Percentiles rank a stretch among this genome's conserved stretches.
Evolutionary conservation across 2,888 invertebrate species (phyloP).

Genomic region (Pachliopta kotzebuea): DNA sequence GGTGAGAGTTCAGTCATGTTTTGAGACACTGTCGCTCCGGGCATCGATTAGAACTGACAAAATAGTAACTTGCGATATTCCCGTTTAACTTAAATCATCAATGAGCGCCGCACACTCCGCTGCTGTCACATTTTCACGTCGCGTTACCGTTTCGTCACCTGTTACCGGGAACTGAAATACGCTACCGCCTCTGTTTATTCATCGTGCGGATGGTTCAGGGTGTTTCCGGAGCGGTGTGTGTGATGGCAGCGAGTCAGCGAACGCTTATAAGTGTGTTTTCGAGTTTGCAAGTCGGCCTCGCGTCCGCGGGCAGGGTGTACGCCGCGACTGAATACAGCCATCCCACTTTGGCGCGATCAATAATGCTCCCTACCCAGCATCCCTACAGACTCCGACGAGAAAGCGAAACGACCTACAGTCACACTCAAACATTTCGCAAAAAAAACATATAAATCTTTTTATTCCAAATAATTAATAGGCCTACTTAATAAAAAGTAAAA

Average conservation of each 20-base stretch:
- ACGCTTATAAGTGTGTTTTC: constrained; percentile 67
- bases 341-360: constrained; percentile 79
- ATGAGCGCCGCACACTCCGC: constrained; percentile 38
- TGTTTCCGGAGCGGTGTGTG: constrained; percentile 51
- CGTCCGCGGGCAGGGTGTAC: constrained; percentile 71
- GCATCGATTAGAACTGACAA: constrained; percentile 23
- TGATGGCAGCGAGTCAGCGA: constrained; percentile 28
- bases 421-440: not conserved
- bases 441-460: not conserved
- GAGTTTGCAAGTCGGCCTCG: constrained; percentile 65
- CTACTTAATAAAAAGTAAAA: constrained; percentile 23
- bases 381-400: constrained; percentile 68
- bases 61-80: constrained; percentile 17
- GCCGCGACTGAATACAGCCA: constrained; percentile 76
- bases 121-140: constrained; percentile 40
- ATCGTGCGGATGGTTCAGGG: constrained; percentile 41
- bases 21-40: constrained; percentile 34
- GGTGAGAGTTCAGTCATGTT: constrained; percentile 65
- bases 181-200: constrained; percentile 34
- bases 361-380: constrained; percentile 81
- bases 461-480: not conserved
- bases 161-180: constrained; percentile 29
- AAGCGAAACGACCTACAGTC: constrained; percentile 30
- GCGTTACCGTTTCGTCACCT: constrained; percentile 9
- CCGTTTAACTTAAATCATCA: constrained; percentile 27